Evolutionary conservation across 2,888 invertebrate genomes (phyloP), one percentile per base, ranked within the genome.

Genomic region (Ypsolopha sequella): DNA sequence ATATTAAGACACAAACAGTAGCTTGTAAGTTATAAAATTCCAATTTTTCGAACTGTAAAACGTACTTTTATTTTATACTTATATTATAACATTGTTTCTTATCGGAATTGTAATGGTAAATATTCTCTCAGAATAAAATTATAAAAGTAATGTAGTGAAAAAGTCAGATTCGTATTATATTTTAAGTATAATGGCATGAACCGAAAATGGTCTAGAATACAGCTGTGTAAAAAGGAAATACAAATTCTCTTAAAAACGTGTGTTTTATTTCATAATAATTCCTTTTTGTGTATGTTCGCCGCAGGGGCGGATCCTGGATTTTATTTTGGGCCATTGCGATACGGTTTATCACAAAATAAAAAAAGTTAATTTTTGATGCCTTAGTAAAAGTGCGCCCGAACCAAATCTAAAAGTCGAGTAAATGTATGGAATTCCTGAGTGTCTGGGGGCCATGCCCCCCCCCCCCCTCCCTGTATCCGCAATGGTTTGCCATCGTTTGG

Each of bases 131-230:
- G 68, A 24, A 79, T 76, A 73, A 61, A 76, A 64, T 72, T 77
- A 76, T 66, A 63, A 66, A 70, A 65, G n/a, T 79, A 79, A 68
- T 64, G 66, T 77, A 78, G 73, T 61, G 63, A 69, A 73, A 77
- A 75, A 84, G 84, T 81, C 81, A 77, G 76, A 81, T 80, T 80
- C 80, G 76, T 82, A 80, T 81, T 82, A 76, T 81, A 79, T 80
- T 77, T 76, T 80, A 84, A 79, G 75, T 69, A 73, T 74, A 77
- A 73, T 68, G 70, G 68, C 71, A 62, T 73, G 66, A 68, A 67
- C 64, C 73, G 64, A 76, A 73, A 76, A 24, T 45, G 78, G 71
- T 70, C 63, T 79, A 80, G 79, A 72, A 70, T 75, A 82, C 68
- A 67, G 68, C 70, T 77, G 75, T 84, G 76, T 82, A 85, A 79